Base-by-base conservation (phyloP, 1,140 invertebrate genomes). In the Hesperophylax magnus region DNA sequence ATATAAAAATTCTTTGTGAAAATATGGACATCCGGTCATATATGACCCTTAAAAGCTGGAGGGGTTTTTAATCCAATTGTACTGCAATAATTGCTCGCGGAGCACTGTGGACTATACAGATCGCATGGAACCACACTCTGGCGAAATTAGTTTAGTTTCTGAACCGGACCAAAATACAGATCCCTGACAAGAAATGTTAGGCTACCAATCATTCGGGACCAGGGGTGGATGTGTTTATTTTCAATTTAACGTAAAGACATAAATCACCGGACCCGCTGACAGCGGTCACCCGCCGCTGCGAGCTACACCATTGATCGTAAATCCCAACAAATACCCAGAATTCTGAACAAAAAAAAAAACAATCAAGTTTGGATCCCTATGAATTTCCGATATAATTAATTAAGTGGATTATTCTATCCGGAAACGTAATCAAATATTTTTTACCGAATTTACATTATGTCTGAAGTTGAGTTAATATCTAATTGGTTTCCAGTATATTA, bases 211-310 rank as follows among this genome's bases (percentile, higher is more conserved):
- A 78, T 67, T 65, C 58, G 77, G 20, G 54, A 47, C 34, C 77
- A 54, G 58, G 77, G 77, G 63, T 67, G 61, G 77, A 79, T 71
- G 77, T 79, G 65, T 79, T 79, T 69, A 79, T 79, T 72, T 79
- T 79, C 77, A 69, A 79, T 79, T 79, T 69, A 71, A 79, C 77
- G 63, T 47, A 18, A 56, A 72, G 52, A 79, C 27, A 79, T 79
- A 79, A 79, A 79, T 79, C 77, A 79, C 63, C 15, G 52, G 47
- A 24, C 54, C 31, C 17, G 65, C 63, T 79, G 77, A 79, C 77
- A 79, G 77, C 77, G 77, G 77, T 67, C 77, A 69, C 63, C 61
- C 76, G 60, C 58, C 76, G 11, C 76, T 58, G 71, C 69, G 24
- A 27, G 71, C 71, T 58, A 75, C 71, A 39, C 52, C 71, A 47